Evolutionary conservation across 2,797 vertebrate genomes (phyloP).

Genomic region (Myotis findleyi): DNA sequence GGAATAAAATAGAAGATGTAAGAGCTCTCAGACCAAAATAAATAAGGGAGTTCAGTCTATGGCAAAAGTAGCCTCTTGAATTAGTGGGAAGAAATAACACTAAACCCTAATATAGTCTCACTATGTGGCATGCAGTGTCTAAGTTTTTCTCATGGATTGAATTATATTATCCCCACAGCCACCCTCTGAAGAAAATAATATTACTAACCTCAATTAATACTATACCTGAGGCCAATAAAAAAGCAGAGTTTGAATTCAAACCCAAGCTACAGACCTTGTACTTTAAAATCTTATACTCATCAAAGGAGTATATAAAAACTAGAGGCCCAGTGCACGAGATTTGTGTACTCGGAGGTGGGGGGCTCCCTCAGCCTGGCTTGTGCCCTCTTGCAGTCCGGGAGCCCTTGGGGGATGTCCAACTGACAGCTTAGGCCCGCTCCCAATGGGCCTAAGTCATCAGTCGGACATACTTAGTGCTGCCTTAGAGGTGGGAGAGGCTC

Average conservation of each 20-base stretch:
- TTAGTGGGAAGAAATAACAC: background rate
- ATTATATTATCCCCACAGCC: background rate
- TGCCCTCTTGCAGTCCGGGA: no score
- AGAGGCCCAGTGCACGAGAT: no score
- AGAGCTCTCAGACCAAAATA: background rate
- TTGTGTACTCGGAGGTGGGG: no score
- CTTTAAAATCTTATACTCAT: background rate
- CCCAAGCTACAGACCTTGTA: background rate
- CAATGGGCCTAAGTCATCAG: no score
- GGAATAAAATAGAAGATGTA: background rate
- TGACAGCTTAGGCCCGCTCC: no score
- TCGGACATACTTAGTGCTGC: no score
- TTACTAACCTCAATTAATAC: background rate
- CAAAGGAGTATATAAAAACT: background rate
- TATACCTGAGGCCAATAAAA: background rate
- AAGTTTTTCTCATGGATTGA: background rate
- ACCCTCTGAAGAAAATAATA: background rate
- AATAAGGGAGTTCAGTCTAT: background rate
- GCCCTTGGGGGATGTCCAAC: no score
- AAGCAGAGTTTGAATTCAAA: conserved; percentile 2
- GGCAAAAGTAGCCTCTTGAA: background rate
- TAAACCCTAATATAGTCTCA: background rate
- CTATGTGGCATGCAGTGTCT: background rate
- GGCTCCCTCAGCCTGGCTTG: no score
- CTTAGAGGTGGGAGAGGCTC: no score